Base-by-base conservation (phyloP, 2,113 vertebrate species). In the Pipra filicauda region DNA sequence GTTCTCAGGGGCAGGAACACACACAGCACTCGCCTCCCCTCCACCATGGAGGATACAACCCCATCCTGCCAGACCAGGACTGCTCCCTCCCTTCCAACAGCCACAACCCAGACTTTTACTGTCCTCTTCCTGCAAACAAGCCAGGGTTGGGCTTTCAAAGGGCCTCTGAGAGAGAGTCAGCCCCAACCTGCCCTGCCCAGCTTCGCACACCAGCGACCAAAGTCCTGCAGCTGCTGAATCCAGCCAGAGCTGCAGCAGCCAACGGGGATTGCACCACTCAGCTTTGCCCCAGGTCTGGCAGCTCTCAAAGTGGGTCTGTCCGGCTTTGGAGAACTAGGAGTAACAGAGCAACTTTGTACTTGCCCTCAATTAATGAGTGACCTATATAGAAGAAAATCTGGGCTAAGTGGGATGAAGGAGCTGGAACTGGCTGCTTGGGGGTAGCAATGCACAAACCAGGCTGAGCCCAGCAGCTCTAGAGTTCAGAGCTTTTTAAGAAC, bases 341-440 rank as follows among this genome's bases (percentile, higher is more conserved):
- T 78, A 95, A 91, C 70, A 89, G 44, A 93, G 30, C 85, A 91
- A 95, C 88, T 93, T 93, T 72, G 70, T 91, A 48, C 91, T 75
- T 54, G 80, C 66, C 83, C 93, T 95, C 92, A 95, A 95, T 95
- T 96, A 96, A 88, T 0, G 6, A 78, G 76, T 72, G 93, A 96
- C 88, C 85, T 92, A 93, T 92, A 96, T 94, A 94, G 77, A 14
- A 35, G 83, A 20, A 90, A 94, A 93, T 96, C 91, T 95, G 91
- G 88, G 93, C 93, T 96, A 92, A 96, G 88, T 65, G 85, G 73
- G 89, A 88, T 91, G 93, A 83, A 91, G 90, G 88, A 96, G 31
- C 72, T 35, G 12, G 74, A 85, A 24, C 7, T 0, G 4, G 46
- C 28, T 83, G 62, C 79, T 89, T 27, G 49, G 48, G 69, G 89